Conservation (phyloP, 2,113 vertebrate species). For the Tragelaphus buxtoni region DNA sequence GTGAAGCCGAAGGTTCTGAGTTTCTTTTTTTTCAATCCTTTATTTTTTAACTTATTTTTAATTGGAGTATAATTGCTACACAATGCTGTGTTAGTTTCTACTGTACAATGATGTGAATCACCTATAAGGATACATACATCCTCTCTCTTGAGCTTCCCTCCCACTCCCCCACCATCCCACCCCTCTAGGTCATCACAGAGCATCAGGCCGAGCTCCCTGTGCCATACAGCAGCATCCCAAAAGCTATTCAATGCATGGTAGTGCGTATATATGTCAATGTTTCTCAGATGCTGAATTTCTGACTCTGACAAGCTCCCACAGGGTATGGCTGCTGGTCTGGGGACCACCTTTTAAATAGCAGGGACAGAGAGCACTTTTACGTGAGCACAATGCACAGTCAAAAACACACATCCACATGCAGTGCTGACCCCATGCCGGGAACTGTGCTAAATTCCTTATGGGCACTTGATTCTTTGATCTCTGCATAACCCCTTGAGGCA, state of each 20-base stretch:
- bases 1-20: not conserved
- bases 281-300: not conserved
- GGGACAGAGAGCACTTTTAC: not conserved
- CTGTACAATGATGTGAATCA: not conserved
- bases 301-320: not conserved
- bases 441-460: rapidly evolving
- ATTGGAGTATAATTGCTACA: not conserved
- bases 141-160: not conserved
- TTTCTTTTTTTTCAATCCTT: not conserved
- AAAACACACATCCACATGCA: rapidly evolving
- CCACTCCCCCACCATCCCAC: not conserved
- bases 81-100: not conserved
- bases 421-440: rapidly evolving
- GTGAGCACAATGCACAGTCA: not conserved
- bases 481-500: not conserved
- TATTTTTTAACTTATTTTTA: not conserved
- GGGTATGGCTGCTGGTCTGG: not conserved
- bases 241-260: not conserved
- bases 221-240: not conserved
- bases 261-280: not conserved
- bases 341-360: not conserved
- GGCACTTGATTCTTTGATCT: no score
- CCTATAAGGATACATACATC: not conserved
- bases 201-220: not conserved
- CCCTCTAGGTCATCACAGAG: not conserved